Evolutionary conservation across 2,888 invertebrate species (phyloP), one percentile per base, ranked within the genome.

Genomic region (Coenonympha glycerion): DNA sequence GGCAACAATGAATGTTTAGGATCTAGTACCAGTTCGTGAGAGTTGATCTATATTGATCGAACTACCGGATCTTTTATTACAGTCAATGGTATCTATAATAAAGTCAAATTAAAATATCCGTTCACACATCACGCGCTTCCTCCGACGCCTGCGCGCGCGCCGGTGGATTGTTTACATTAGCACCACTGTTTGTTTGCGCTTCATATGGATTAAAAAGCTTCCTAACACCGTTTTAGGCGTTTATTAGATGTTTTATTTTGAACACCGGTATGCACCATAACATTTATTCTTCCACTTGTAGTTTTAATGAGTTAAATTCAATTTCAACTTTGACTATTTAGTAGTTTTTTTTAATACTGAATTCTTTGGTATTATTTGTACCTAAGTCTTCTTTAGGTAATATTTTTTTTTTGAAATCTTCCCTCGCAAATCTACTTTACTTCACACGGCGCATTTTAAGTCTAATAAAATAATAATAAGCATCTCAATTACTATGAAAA

Each of bases 191-290:
- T 87, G 82, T 87, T 86, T 84, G 81, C 65, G 59, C 77, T 79
- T 69, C 76, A 76, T 84, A 84, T 84, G 83, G 83, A 86, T 84
- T 86, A 85, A 86, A 86, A 85, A 84, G 83, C 82, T 79, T 66
- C 76, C 71, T 69, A 79, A 78, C 67, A 75, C 75, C 76, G 76
- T 83, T 76, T 60, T 47, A 55, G 60, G 57, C 56, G 45, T 64
- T 64, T 62, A 65, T 61, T 50, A 46, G 48, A 54, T 46, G 51
- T 53, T 59, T 54, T 53, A 49, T 54, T 66, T 57, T 56, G 46
- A 56, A 53, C 53, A 51, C 31, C 26, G 37, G 37, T 33, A 31
- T 31, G 11, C 22, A 21, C 39, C 8, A 24, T 24, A 39, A 15
- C 8, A 3, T 28, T 18, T 30, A 6, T 31, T 42, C 19, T 6